These are phyloP conservation scores for Xerus rutilus DNA, from an alignment of 2,797 vertebrate species.

Conservation along the genomic window DNA sequence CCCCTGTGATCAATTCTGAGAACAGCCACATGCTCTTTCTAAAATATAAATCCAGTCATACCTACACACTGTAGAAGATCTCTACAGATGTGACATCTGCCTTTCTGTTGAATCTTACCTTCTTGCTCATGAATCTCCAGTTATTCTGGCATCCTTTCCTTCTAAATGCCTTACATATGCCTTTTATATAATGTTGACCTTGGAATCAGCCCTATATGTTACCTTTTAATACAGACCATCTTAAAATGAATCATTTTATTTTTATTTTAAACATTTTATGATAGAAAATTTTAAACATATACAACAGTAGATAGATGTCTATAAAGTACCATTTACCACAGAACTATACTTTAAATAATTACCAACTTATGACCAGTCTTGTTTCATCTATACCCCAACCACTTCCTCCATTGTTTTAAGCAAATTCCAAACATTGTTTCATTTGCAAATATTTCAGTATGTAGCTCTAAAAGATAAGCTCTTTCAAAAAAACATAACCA, in stretches of 20 bases:
- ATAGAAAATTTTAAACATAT: slow-evolving; percentile 24
- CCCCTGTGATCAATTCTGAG: background rate
- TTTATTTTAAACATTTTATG: slow-evolving; percentile 20
- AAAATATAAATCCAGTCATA: background rate
- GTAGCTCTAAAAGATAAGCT: background rate
- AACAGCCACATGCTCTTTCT: background rate
- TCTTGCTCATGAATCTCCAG: background rate
- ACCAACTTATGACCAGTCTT: background rate
- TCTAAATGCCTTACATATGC: background rate
- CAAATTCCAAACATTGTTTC: slow-evolving; percentile 19
- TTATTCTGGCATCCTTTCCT: slow-evolving; percentile 7
- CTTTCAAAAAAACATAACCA: background rate
- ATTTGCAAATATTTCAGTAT: slow-evolving; percentile 15
- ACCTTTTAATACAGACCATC: background rate
- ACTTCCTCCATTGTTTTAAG: slow-evolving; percentile 49
- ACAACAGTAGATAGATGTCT: background rate
- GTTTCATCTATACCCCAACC: background rate
- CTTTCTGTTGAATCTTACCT: background rate
- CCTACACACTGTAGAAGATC: background rate
- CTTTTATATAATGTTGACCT: background rate
- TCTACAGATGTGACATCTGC: background rate
- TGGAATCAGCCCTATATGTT: background rate
- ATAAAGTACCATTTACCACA: background rate
- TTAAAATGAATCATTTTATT: slow-evolving; percentile 42
- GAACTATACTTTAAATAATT: slow-evolving; percentile 1